These are phyloP conservation scores for Sarcophaga caerulescens DNA, from an alignment of 2,888 invertebrate species.

Conservation along the genomic window DNA sequence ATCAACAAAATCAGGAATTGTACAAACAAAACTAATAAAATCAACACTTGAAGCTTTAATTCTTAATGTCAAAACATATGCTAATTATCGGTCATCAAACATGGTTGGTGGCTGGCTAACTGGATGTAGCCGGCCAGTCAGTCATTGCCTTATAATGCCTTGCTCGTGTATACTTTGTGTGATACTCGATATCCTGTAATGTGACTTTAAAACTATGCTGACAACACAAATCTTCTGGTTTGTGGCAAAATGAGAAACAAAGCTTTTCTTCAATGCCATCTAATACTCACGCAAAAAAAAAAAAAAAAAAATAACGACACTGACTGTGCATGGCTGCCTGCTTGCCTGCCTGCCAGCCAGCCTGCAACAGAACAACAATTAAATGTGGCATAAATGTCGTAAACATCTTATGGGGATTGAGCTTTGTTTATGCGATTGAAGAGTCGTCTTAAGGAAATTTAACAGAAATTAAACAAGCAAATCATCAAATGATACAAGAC, in stretches of 20 bases:
- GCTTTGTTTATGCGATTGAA: conserved; percentile 47
- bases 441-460: conserved; percentile 57
- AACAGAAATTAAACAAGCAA: conserved; percentile 67
- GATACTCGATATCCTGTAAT: conserved; percentile 66
- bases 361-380: conserved; percentile 55
- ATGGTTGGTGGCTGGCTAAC: not conserved
- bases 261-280: conserved; percentile 20
- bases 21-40: conserved; percentile 56
- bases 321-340: too few relatives aligned
- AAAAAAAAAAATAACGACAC: conserved; percentile 11
- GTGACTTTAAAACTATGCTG: conserved; percentile 58
- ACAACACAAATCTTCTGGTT: conserved; percentile 54
- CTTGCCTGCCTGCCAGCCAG: too few relatives aligned
- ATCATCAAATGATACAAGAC: conserved; percentile 68
- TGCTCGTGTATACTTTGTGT: conserved; percentile 42
- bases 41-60: conserved; percentile 66
- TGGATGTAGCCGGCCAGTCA: not conserved
- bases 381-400: conserved; percentile 68
- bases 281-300: conserved; percentile 17
- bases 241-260: conserved; percentile 42
- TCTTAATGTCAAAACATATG: conserved; percentile 65
- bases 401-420: conserved; percentile 60
- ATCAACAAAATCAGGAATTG: too few relatives aligned
- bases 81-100: conserved; percentile 67
- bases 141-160: conserved; percentile 25